These are phyloP conservation scores for Crematogaster levior DNA, from an alignment of 2,888 invertebrate species.

Conservation along the genomic window DNA sequence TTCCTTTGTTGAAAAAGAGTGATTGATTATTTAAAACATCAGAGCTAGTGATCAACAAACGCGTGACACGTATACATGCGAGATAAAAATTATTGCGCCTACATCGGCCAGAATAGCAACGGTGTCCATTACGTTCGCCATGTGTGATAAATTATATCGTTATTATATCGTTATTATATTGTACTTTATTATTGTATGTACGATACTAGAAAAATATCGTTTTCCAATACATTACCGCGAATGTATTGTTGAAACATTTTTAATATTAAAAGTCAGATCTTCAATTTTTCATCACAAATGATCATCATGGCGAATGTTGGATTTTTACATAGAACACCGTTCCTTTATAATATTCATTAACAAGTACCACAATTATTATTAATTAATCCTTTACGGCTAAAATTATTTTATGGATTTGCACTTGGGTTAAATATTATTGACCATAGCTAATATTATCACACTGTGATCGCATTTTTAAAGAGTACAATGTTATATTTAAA, in stretches of 20 bases:
- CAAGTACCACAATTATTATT: constrained; percentile 10
- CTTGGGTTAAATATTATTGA: not conserved
- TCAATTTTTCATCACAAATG: not conserved
- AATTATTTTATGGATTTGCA: not conserved
- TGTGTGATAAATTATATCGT: not conserved
- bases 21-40: constrained; percentile 19
- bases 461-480: not conserved
- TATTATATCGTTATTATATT: not conserved
- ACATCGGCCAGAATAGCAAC: not conserved
- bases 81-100: not conserved
- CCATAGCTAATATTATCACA: not conserved
- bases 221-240: not conserved
- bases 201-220: not conserved
- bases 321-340: not conserved
- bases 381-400: constrained; percentile 33
- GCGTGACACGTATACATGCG: not conserved
- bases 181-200: too few species aligned
- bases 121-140: not conserved
- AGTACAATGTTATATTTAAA: not conserved
- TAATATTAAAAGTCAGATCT: too few species aligned
- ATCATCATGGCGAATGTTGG: not conserved
- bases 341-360: constrained; percentile 35
- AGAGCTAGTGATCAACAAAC: not conserved
- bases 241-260: constrained; percentile 11
- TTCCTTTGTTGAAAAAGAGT: not conserved